Evolutionary conservation across 2,113 vertebrate species (phyloP).

Genomic region (Epinephelus cyanopodus): DNA sequence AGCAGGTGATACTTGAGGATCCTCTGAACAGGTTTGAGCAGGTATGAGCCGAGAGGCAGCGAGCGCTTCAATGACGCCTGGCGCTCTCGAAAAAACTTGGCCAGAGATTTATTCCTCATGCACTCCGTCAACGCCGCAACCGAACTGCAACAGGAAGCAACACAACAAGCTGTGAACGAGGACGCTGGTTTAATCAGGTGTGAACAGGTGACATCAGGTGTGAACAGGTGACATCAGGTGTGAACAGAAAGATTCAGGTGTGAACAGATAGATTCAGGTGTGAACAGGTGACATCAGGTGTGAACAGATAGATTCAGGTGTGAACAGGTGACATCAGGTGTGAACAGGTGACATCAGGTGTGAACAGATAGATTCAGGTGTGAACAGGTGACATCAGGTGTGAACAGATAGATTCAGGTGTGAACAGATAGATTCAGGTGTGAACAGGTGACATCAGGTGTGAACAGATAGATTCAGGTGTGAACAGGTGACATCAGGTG

Average conservation of each 20-base stretch:
- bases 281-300: neutral
- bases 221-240: no score
- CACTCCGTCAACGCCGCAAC: slow-evolving; percentile 92
- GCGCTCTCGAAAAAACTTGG: slow-evolving; percentile 91
- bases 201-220: neutral
- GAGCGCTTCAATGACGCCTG: slow-evolving; percentile 89
- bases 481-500: no score
- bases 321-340: neutral
- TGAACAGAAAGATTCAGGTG: neutral
- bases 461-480: no score
- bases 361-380: no score
- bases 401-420: neutral
- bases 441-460: neutral
- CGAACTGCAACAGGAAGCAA: slow-evolving; percentile 82
- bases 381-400: neutral
- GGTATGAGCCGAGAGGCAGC: slow-evolving; percentile 92
- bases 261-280: neutral
- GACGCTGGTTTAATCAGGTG: neutral
- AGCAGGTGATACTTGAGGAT: slow-evolving; percentile 97
- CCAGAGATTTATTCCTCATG: slow-evolving; percentile 92
- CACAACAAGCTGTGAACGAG: neutral
- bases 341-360: neutral
- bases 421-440: neutral
- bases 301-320: neutral
- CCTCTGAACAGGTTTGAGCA: slow-evolving; percentile 96